Base-by-base conservation (phyloP, 37 sponge, comb jelly and placozoan species). In the Amphimedon queenslandica region DNA sequence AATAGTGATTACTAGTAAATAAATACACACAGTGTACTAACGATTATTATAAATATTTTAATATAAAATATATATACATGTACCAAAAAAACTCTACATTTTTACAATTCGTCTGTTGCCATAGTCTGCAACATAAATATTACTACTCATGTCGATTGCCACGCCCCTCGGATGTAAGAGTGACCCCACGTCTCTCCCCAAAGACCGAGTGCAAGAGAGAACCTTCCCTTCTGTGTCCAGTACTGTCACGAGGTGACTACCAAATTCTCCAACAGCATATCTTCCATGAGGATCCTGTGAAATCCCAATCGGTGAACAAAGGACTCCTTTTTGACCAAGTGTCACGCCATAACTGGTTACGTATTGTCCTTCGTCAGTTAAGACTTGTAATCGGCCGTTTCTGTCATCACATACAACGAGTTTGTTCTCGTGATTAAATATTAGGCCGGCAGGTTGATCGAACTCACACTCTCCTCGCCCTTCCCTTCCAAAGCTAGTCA, bases 381-480 rank as follows among this genome's bases (percentile, higher is more conserved):
- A 78, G 20, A 78, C 67, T 41, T 85, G 85, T 16, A 85, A 37
- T n/a, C 85, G 68, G 27, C 80, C 57, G 39, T 85, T 85, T 32
- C 73, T 78, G 55, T 85, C 85, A 41, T 85, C 85, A 67, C 85
- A 85, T 2, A 85, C 85, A 1, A 85, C 70, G 20, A 85, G 67
- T 4, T 79, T 16, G 11, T 67, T 80, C 0, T 74, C 0, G 21
- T 55, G 42, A 47, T 85, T 73, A 74, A 85, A 85, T 34, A 66
- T 67, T 32, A 85, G 39, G 2, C 85, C 80, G 28, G 85, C 85
- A 1, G 85, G 85, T 3, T 73, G 70, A 35, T 78, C 60, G 55
- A 85, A 78, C 10, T 30, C 40, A 0, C 85, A 79, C 25, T 40
- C 51, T 2, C 2, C 38, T 38, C 66, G 73, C 8, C 85, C 85